Percentiles rank a stretch among this genome's conserved stretches.
These are phyloP conservation scores for Eretmochelys imbricata DNA, from an alignment of 2,113 vertebrate species.

Conservation along the genomic window DNA sequence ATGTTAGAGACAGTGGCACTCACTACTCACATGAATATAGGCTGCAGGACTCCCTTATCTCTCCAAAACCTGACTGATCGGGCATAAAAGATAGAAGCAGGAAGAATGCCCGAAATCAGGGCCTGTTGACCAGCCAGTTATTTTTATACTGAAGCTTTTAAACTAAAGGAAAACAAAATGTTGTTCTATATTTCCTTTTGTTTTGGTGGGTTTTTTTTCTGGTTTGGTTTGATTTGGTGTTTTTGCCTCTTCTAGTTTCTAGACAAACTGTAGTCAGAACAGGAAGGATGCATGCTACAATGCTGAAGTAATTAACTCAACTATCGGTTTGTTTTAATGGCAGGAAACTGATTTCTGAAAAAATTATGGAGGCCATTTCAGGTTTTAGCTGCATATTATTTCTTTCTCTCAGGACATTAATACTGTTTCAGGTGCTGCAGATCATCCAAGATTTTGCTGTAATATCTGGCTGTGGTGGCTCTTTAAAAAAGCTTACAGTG, in stretches of 20 bases:
- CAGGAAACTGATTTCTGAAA: background rate
- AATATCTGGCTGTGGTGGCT: background rate
- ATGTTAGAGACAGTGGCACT: background rate
- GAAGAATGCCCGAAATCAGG: background rate
- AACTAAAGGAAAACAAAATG: background rate
- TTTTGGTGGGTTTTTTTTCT: background rate
- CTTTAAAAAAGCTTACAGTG: background rate
- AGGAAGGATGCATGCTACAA: background rate
- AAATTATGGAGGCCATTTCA: conserved; percentile 5
- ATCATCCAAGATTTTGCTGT: background rate
- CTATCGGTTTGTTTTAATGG: background rate
- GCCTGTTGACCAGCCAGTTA: background rate
- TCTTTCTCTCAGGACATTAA: background rate
- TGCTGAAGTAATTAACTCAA: background rate
- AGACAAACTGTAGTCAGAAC: background rate
- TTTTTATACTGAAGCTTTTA: background rate
- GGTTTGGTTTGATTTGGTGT: background rate
- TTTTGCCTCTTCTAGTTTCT: background rate
- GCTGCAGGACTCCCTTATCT: background rate
- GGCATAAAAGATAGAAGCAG: background rate
- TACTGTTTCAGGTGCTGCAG: background rate
- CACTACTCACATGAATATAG: background rate
- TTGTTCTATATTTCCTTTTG: background rate
- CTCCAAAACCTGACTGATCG: background rate
- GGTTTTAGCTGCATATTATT: background rate